A percentile compares a stretch with the other conserved stretches of the same genome.
Conservation (phyloP, 2,113 vertebrate species). For the Saimiri boliviensis region DNA sequence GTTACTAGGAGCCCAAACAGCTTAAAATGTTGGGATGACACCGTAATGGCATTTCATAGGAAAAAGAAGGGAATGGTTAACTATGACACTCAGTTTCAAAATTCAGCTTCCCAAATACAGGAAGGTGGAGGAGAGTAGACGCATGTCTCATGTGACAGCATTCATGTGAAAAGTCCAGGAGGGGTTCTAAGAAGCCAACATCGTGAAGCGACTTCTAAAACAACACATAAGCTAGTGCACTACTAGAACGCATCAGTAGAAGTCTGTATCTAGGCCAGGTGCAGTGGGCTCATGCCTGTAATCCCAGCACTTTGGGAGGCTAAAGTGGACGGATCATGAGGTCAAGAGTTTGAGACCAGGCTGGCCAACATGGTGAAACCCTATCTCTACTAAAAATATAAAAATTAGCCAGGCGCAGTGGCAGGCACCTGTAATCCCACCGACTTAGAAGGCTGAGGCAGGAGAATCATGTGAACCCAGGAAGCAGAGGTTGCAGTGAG, state of each 20-base stretch:
- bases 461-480: too few species aligned
- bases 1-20: neutral
- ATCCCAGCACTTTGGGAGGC: too few species aligned
- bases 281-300: too few species aligned
- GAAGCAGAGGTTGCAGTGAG: too few species aligned
- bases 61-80: neutral
- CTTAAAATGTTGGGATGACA: neutral
- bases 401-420: too few species aligned
- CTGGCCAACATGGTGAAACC: too few species aligned
- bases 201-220: neutral
- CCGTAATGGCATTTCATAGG: neutral
- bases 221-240: neutral
- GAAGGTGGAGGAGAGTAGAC: neutral
- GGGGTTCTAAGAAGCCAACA: neutral
- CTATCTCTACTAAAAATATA: too few species aligned
- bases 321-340: too few species aligned
- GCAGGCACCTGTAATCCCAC: too few species aligned
- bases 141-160: neutral
- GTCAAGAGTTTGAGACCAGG: too few species aligned
- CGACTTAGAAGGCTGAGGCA: too few species aligned
- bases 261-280: neutral
- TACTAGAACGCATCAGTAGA: neutral
- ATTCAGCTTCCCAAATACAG: neutral
- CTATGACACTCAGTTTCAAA: neutral
- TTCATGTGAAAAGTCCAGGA: neutral